A percentile compares a stretch with the other conserved stretches of the same genome.
These are phyloP conservation scores for Drosophila birchii DNA, from an alignment of 2,888 invertebrate genomes.

Conservation along the genomic window DNA sequence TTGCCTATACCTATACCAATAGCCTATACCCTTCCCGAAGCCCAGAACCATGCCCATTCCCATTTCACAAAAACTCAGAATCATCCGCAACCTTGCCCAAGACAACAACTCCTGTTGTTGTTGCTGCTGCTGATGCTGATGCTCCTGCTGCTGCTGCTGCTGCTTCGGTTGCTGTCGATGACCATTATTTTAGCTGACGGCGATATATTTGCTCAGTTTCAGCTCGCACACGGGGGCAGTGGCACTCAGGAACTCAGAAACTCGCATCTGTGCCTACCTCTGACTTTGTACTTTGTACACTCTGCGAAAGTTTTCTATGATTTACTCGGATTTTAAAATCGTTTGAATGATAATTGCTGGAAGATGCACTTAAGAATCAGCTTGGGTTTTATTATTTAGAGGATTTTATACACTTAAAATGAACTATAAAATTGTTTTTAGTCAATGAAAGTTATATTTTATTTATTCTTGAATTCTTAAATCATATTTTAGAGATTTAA, in stretches of 20 bases:
- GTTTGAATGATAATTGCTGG: not conserved
- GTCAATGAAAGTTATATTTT: no score
- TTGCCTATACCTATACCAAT: conserved; percentile 17
- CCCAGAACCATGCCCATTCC: conserved; percentile 34
- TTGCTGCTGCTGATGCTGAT: not conserved
- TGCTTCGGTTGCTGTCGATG: conserved; percentile 65
- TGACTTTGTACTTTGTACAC: conserved; percentile 11
- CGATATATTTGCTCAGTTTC: conserved; percentile 54
- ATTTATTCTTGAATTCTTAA: no score
- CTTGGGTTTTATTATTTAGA: not conserved
- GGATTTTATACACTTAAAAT: no score
- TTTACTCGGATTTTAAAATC: not conserved
- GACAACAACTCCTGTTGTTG: conserved; percentile 47
- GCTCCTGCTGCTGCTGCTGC: conserved; percentile 10
- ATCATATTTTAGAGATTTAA: no score
- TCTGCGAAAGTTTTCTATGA: conserved; percentile 7
- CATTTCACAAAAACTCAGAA: conserved; percentile 20
- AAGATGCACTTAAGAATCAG: not conserved
- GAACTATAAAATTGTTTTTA: no score
- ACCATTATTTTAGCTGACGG: conserved; percentile 72
- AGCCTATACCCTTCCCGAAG: conserved; percentile 5
- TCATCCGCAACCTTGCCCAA: conserved; percentile 74
- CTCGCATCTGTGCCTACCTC: conserved; percentile 42
- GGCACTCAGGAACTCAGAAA: conserved; percentile 28
- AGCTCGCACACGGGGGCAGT: conserved; percentile 45